Base-by-base conservation (phyloP, 2,888 invertebrate genomes). In the Cordilura impudica region DNA sequence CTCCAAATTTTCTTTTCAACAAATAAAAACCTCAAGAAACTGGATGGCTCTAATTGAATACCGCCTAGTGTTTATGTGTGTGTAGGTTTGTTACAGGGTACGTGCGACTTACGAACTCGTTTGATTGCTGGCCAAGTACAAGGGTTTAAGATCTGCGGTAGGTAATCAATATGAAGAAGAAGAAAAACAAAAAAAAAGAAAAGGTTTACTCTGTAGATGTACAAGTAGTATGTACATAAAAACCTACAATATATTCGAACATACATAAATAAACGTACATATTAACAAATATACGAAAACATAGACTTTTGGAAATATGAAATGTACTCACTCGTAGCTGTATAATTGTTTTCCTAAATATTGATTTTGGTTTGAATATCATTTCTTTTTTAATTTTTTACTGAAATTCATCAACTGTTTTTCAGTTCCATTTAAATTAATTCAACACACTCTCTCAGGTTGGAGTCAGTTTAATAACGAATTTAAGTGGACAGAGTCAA, bases 131-230 rank as follows among this genome's bases (percentile, higher is more conserved):
- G 43, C 16, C 49, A 39, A 69, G 53, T 31, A 56, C 54, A 67
- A 72, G 72, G 67, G 67, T 65, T 70, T 72, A n/a, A 61, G 49
- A 73, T 69, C 73, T 78, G 78, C 78, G 78, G 78, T 78, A 78
- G 78, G 78, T 78, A 78, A 78, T 78, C 73, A 73, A 78, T 56
- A 51, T 58, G 35, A 26, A 51, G 43, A 12, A 60, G 4, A 71
- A 10, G 51, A 16, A 35, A 35, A 35, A 12, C n/a, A n/a, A 51
- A 60, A 12, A 60, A 7, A 71, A 10, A 63, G 12, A 35, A 35
- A 35, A 12, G 35, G 35, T 39, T n/a, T 39, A 39, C 35, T 39
- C 35, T 39, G 12, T 18, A 45, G 2, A 14, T 60, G 18, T 45
- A 3, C 16, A 14, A n/a, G 12, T 8, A n/a, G 3, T 26, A 35